These are phyloP conservation scores for Benitochromis conjunctus DNA, from an alignment of 2,113 vertebrate species.

Conservation along the genomic window DNA sequence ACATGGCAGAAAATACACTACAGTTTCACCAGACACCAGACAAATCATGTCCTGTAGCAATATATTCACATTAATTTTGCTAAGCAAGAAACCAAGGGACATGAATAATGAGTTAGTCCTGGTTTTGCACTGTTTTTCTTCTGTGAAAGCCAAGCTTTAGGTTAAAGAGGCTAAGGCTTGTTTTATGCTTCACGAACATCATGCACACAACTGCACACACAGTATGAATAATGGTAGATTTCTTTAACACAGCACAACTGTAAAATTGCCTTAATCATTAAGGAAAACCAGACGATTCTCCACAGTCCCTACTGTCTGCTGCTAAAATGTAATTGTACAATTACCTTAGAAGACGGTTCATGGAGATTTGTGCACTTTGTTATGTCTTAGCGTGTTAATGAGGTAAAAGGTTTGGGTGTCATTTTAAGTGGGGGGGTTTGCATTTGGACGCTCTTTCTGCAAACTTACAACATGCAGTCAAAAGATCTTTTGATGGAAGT, in stretches of 20 bases:
- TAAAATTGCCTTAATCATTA: neutral
- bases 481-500: no score
- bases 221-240: neutral
- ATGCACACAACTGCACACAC: neutral
- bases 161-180: constrained; percentile 19
- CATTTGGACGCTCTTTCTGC: no score
- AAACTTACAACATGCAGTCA: no score
- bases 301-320: neutral
- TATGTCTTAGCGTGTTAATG: neutral
- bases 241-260: neutral
- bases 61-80: constrained; percentile 11
- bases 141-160: neutral
- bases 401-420: neutral
- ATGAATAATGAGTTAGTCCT: constrained; percentile 32
- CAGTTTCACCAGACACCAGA: neutral
- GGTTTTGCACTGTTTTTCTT: neutral
- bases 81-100: neutral
- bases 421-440: no score
- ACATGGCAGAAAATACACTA: neutral
- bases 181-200: neutral
- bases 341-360: neutral
- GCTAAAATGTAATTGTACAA: neutral
- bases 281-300: neutral
- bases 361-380: neutral
- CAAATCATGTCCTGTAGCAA: constrained; percentile 1